Percentiles rank a stretch among this genome's conserved stretches.
These are phyloP conservation scores for Heliothis virescens DNA, from an alignment of 1,140 invertebrate species.

Conservation along the genomic window DNA sequence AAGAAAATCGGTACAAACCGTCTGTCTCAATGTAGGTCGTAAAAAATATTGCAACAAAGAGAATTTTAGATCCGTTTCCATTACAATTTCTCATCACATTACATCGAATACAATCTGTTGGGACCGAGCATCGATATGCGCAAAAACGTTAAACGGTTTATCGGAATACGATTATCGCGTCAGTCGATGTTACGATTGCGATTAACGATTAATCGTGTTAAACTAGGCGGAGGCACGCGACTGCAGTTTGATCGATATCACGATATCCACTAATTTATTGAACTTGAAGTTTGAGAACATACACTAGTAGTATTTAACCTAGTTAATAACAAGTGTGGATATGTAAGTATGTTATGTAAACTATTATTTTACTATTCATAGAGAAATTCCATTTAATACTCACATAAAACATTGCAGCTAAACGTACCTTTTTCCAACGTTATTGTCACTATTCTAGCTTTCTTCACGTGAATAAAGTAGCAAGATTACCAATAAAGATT, in stretches of 20 bases:
- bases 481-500: too few species aligned
- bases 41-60: slow-evolving; percentile 15
- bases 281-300: slow-evolving; percentile 5
- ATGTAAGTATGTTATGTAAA: background rate
- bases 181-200: slow-evolving; percentile 63
- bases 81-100: slow-evolving; percentile 20
- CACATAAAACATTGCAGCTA: too few species aligned
- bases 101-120: slow-evolving; percentile 24
- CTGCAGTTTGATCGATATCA: slow-evolving; percentile 68
- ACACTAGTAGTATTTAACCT: too few species aligned
- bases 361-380: too few species aligned
- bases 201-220: slow-evolving; percentile 67
- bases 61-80: slow-evolving; percentile 8
- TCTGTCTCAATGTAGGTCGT: background rate
- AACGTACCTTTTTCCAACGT: too few species aligned
- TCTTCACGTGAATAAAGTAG: too few species aligned
- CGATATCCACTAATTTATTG: slow-evolving; percentile 36
- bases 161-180: slow-evolving; percentile 69
- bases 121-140: slow-evolving; percentile 24
- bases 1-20: too few species aligned
- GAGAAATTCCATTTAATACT: too few species aligned
- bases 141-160: slow-evolving; percentile 45
- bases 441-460: too few species aligned
- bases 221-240: slow-evolving; percentile 63
- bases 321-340: too few species aligned